Conservation (phyloP, 1,140 invertebrate genomes). For the Calephelis virginiensis region DNA sequence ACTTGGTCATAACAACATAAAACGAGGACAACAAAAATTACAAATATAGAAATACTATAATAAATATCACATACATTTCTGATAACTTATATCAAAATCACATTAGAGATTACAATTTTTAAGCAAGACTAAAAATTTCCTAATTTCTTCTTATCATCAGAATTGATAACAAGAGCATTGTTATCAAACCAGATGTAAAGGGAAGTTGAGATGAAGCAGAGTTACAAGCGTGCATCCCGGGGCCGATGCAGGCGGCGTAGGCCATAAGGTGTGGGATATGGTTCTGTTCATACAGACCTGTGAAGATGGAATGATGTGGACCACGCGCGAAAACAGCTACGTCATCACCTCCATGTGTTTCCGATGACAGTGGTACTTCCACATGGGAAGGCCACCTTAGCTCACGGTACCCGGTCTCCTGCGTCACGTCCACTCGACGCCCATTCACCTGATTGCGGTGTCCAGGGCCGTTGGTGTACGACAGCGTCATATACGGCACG, state of each 20-base stretch:
- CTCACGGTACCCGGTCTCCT: background rate
- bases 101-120: no score
- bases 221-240: slow-evolving; percentile 24
- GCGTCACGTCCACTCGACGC: background rate
- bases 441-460: slow-evolving; percentile 59
- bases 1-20: no score
- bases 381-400: background rate
- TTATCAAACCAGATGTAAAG: background rate
- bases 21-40: no score
- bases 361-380: background rate
- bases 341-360: background rate
- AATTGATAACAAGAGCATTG: background rate
- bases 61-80: no score
- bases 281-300: slow-evolving; percentile 80
- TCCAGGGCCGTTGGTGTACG: slow-evolving; percentile 79
- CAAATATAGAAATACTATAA: no score
- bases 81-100: no score
- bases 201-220: background rate
- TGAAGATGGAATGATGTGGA: slow-evolving; percentile 45
- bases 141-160: background rate
- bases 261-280: slow-evolving; percentile 81
- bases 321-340: background rate
- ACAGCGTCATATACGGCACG: slow-evolving; percentile 69
- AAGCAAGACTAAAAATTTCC: no score
- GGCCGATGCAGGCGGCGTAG: slow-evolving; percentile 66